Percentiles rank a stretch among this genome's conserved stretches.
phyloP scores from a whole-genome alignment of 2,797 vertebrate species.

The Girardinus metallicus region DNA sequence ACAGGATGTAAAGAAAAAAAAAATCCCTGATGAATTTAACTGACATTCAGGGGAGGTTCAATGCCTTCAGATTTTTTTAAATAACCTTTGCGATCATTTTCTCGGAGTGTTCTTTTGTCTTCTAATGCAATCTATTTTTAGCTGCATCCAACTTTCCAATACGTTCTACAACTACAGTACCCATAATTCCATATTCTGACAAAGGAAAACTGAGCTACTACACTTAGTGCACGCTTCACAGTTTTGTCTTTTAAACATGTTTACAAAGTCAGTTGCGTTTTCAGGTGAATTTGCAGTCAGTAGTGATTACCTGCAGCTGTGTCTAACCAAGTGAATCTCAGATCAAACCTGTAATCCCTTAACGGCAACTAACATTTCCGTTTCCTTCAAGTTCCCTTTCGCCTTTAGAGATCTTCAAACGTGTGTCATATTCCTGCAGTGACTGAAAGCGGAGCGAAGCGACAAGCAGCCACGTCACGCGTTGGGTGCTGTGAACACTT shows the following conservation, averaged over 20 bases:
- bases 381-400: not conserved
- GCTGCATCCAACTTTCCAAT: not conserved
- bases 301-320: not conserved
- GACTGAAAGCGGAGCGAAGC: not conserved
- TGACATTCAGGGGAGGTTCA: too few species aligned
- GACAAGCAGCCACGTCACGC: not conserved
- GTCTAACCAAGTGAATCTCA: not conserved
- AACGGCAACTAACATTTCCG: not conserved
- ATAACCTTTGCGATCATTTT: too few species aligned
- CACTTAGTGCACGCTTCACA: too few species aligned
- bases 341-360: not conserved
- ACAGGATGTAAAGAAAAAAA: too few species aligned
- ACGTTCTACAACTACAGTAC: not conserved
- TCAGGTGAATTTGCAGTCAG: not conserved
- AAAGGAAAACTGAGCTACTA: too few species aligned
- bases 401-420: not conserved
- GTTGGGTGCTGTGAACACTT: constrained; percentile 7
- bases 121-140: not conserved
- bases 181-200: not conserved
- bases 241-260: too few species aligned
- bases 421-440: not conserved
- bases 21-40: too few species aligned
- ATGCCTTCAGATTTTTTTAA: too few species aligned
- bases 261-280: not conserved
- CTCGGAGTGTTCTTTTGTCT: too few species aligned